Evolutionary conservation across 2,113 vertebrate species (phyloP).

Genomic region (Phalacrocorax pelagicus): DNA sequence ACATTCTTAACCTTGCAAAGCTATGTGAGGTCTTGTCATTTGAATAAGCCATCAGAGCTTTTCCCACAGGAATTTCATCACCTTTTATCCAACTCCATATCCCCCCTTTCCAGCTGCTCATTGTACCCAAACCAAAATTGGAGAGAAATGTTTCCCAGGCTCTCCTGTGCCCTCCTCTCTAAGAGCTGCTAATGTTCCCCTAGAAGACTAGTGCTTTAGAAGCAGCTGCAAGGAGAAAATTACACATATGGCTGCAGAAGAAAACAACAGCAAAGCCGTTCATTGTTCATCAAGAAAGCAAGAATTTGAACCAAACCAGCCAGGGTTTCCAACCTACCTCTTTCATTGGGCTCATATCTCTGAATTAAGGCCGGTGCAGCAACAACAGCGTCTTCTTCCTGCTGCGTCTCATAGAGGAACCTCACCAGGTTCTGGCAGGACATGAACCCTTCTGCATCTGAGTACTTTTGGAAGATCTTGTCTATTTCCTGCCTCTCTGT

Average conservation of each 20-base stretch:
- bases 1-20: not conserved
- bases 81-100: not conserved
- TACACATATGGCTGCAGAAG: not conserved
- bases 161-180: not conserved
- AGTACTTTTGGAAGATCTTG: conserved; percentile 76
- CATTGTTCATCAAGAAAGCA: not conserved
- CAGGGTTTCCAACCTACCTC: conserved; percentile 74
- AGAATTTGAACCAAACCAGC: not conserved
- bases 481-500: conserved; percentile 88
- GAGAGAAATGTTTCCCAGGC: not conserved
- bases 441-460: conserved; percentile 72
- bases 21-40: not conserved
- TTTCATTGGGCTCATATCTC: conserved; percentile 83
- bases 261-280: not conserved
- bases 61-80: not conserved
- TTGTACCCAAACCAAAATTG: not conserved
- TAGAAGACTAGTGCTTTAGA: not conserved
- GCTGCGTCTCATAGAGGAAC: conserved; percentile 83
- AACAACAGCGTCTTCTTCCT: conserved; percentile 76
- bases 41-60: not conserved
- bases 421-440: conserved; percentile 76
- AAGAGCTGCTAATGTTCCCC: not conserved
- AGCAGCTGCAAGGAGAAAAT: not conserved
- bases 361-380: conserved; percentile 84
- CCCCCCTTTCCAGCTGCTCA: not conserved